Evolutionary conservation across 2,888 invertebrate species (phyloP).

Genomic region (Gerosis bhagava): DNA sequence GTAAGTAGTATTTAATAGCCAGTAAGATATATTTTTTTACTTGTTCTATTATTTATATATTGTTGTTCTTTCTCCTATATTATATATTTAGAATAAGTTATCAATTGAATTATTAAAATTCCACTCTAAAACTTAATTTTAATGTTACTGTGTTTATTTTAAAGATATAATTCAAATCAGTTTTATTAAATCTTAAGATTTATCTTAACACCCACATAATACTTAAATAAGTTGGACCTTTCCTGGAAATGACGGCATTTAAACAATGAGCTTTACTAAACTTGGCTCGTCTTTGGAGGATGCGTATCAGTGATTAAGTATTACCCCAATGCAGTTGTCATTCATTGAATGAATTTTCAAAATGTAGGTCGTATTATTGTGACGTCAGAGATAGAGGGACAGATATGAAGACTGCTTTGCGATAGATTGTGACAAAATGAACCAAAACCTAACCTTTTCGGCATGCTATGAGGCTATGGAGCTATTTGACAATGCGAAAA

Average conservation of each 20-base stretch:
- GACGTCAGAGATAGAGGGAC: background rate
- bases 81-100: no score
- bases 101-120: no score
- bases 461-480: no score
- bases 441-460: no score
- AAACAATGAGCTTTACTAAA: constrained; percentile 50
- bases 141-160: no score
- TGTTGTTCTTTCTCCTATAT: no score
- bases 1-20: no score
- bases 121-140: no score
- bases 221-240: background rate
- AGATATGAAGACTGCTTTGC: background rate
- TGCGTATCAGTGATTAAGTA: constrained; percentile 51
- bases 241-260: constrained; percentile 49
- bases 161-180: no score
- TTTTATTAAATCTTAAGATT: background rate
- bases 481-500: no score
- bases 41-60: no score
- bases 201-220: constrained; percentile 6
- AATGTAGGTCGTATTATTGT: constrained; percentile 1
- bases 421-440: background rate
- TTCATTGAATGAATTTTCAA: background rate
- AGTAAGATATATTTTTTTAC: no score
- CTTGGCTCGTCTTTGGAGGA: constrained; percentile 37
- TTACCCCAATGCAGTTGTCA: constrained; percentile 37